Evolutionary conservation across 2,113 vertebrate genomes (phyloP), one percentile per base, ranked within the genome.

Genomic region (Salvelinus fontinalis): DNA sequence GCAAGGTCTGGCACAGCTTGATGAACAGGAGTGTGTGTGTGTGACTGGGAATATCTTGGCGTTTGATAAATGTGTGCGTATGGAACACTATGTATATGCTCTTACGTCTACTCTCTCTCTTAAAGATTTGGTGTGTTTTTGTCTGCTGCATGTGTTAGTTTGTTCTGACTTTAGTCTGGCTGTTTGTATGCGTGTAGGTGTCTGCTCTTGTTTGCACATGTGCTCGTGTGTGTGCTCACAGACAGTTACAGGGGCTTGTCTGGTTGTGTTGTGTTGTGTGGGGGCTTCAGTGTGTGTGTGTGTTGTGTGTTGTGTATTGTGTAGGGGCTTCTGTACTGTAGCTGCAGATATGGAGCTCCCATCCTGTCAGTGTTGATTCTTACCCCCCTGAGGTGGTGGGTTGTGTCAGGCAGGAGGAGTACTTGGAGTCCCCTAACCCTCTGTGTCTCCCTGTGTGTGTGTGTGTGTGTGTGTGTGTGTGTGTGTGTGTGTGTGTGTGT

Each of bases 401-500:
- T 29, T 14, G 72, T 71, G 26, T 51, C 69, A 67, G 57, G n/a
- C 72, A 51, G 76, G 0, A 0, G 49, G 44, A 3, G 69, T 48
- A 44, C n/a, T n/a, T n/a, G 22, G 62, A 64, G 22, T n/a, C 62
- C 62, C 22, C n/a, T 6, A 12, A 4, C 22, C 22, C 22, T 66
- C n/a, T n/a, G 62, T 26, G 62, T 64, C 16, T 26, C 59, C 44
- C 5, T 51, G 9, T 82, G 65, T 57, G 74, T 13, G 5, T 6
- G 26, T 14, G 26, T 51, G n/a, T 71, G 49, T 68, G 44, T 65
- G 64, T 69, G 29, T 60, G 34, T 78, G 72, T 68, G 57, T 39
- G 6, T 34, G 68, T 65, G 27, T 27, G 27, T 27, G 27, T 27
- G 27, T 27, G 27, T 27, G 27, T 27, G 31, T 65, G 65, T 69